phyloP scores from a whole-genome alignment of 2,888 invertebrate species.

The Helleia helle region DNA sequence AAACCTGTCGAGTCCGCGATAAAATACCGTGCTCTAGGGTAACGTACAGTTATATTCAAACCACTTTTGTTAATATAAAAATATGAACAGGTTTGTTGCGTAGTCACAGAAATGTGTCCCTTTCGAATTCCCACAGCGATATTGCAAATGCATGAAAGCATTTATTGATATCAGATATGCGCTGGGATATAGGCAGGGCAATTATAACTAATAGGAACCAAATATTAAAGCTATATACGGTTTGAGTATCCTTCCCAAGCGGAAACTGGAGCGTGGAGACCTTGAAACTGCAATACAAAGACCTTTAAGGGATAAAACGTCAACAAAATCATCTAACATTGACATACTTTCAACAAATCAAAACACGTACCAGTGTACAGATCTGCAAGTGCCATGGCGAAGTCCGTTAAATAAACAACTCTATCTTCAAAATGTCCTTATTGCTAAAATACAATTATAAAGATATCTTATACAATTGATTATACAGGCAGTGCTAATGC shows the following conservation, averaged over 20 bases:
- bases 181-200: background rate
- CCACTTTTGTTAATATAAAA: background rate
- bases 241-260: conserved; percentile 12
- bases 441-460: conserved; percentile 51
- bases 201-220: background rate
- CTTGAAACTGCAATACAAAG: conserved; percentile 43
- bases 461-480: conserved; percentile 39
- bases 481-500: conserved; percentile 60
- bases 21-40: background rate
- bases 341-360: conserved; percentile 23
- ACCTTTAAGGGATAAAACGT: conserved; percentile 36
- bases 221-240: background rate
- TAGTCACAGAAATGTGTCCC: conserved; percentile 3
- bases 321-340: conserved; percentile 29
- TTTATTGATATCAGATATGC: background rate
- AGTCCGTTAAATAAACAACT: conserved; percentile 36
- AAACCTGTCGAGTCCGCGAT: background rate
- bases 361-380: conserved; percentile 61
- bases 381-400: conserved; percentile 62
- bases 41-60: conserved; percentile 1
- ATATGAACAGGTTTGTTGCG: conserved; percentile 11
- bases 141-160: background rate
- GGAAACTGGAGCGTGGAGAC: conserved; percentile 44
- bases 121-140: conserved; percentile 10
- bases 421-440: conserved; percentile 44